Percentiles rank a stretch among this genome's conserved stretches.
These are phyloP conservation scores for Junonia oenone DNA, from an alignment of 2,888 invertebrate species.

Conservation along the genomic window DNA sequence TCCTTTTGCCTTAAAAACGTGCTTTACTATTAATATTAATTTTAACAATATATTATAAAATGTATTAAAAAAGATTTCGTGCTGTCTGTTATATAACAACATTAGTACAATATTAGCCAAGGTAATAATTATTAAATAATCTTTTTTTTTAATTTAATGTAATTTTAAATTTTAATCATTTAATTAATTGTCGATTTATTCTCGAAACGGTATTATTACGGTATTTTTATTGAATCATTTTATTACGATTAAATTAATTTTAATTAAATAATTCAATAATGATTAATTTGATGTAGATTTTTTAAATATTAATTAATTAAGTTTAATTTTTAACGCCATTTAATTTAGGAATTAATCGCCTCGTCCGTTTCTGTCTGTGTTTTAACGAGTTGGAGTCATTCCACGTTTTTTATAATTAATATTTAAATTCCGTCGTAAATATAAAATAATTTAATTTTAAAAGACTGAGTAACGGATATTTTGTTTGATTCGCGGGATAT, in stretches of 20 bases:
- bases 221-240: background rate
- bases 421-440: constrained; percentile 11
- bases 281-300: background rate
- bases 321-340: constrained; percentile 8
- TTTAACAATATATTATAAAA: background rate
- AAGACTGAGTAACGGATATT: constrained; percentile 43
- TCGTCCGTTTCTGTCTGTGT: background rate
- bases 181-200: background rate
- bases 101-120: background rate
- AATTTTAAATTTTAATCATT: background rate
- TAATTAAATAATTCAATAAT: background rate
- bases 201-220: constrained; percentile 1
- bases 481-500: constrained; percentile 19
- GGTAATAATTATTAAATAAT: background rate
- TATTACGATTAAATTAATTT: background rate
- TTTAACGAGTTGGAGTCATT: constrained; percentile 15
- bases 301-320: background rate
- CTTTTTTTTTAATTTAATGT: background rate
- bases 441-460: constrained; percentile 26
- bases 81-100: background rate
- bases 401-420: constrained; percentile 14
- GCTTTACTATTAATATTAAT: constrained; percentile 4
- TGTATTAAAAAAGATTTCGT: background rate
- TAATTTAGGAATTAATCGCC: constrained; percentile 4
- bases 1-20: constrained; percentile 9